phyloP scores from a whole-genome alignment of 2,888 invertebrate species.

The Drosophila rellima region DNA sequence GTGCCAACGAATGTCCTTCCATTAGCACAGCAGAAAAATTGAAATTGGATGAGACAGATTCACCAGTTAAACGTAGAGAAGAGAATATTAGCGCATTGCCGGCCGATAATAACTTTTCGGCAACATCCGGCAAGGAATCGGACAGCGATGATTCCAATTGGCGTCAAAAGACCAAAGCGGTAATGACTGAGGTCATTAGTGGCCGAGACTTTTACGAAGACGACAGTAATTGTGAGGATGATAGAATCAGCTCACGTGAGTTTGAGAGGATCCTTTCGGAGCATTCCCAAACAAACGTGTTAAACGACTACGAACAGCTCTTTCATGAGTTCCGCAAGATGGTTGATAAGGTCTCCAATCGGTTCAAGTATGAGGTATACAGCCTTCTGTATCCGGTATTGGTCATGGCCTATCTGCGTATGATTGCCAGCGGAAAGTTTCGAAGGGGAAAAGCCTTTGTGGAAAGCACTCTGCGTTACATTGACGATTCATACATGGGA shows the following conservation, averaged over 20 bases:
- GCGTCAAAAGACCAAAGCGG: background rate
- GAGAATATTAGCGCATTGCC: background rate
- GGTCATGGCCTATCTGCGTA: slow-evolving; percentile 43
- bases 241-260: background rate
- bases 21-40: background rate
- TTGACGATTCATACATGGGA: slow-evolving; percentile 46
- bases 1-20: background rate
- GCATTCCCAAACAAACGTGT: background rate
- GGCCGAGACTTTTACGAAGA: slow-evolving; percentile 59
- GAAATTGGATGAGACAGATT: background rate
- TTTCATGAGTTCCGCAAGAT: slow-evolving; percentile 32
- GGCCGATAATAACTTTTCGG: background rate
- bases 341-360: slow-evolving; percentile 20
- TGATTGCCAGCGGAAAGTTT: slow-evolving; percentile 37
- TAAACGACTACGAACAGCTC: slow-evolving; percentile 39
- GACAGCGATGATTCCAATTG: slow-evolving; percentile 23
- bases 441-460: slow-evolving; percentile 34
- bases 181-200: background rate
- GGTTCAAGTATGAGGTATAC: slow-evolving; percentile 47
- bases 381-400: slow-evolving; percentile 55
- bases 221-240: slow-evolving; percentile 2
- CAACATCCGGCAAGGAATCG: slow-evolving; percentile 11
- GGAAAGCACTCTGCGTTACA: background rate
- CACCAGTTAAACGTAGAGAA: background rate
- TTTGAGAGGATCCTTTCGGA: background rate